Evolutionary conservation across 2,113 vertebrate species (phyloP).

Genomic region (Pteropus alecto): DNA sequence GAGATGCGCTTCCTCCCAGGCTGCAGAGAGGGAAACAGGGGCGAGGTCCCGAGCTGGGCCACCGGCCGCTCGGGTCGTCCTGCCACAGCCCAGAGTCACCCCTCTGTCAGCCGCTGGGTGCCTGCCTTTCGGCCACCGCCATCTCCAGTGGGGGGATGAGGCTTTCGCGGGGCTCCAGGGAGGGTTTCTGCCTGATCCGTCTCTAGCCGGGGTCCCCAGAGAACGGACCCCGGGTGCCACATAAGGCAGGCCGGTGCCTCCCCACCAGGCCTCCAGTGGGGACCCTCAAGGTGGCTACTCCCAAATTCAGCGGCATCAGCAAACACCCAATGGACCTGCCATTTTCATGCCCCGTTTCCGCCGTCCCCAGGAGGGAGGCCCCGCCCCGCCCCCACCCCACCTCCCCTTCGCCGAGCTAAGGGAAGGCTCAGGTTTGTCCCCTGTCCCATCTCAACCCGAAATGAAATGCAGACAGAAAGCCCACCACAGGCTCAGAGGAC

Average conservation of each 20-base stretch:
- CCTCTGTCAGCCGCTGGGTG: rapidly evolving
- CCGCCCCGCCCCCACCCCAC: rapidly evolving
- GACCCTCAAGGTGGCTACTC: rapidly evolving
- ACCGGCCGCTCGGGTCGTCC: rapidly evolving
- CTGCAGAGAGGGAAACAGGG: not conserved
- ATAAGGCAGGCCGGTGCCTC: not conserved
- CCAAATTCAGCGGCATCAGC: rapidly evolving
- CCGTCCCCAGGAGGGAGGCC: not conserved
- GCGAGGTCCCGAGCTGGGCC: not conserved
- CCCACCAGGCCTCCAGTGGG: rapidly evolving
- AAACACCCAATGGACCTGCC: rapidly evolving
- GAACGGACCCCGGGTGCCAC: rapidly evolving
- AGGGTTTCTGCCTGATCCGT: not conserved
- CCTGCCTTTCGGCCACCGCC: not conserved
- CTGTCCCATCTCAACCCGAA: rapidly evolving
- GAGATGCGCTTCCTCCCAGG: rapidly evolving
- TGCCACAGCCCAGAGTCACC: rapidly evolving
- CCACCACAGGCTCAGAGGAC: not conserved
- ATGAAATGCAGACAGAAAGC: not conserved
- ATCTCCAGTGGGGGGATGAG: rapidly evolving
- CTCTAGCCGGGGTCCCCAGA: rapidly evolving
- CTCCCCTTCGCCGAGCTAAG: rapidly evolving
- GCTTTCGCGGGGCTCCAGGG: not conserved
- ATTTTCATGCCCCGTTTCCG: rapidly evolving
- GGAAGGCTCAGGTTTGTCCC: rapidly evolving